A percentile compares a stretch with the other conserved stretches of the same genome.
These are phyloP conservation scores for Cichlasoma orientale DNA, from an alignment of 2,797 vertebrate species.

Conservation along the genomic window DNA sequence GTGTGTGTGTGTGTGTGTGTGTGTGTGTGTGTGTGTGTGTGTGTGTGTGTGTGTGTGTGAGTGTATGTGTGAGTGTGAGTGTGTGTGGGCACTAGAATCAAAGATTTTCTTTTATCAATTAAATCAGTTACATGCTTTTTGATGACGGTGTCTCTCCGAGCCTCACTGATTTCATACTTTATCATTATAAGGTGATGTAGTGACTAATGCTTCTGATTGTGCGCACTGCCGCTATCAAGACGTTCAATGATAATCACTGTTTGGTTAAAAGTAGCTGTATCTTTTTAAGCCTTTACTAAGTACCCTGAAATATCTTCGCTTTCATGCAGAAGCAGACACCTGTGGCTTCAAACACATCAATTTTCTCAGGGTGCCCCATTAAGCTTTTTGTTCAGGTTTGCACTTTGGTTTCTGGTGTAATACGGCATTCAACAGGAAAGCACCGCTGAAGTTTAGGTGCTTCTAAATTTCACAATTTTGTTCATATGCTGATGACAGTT, in stretches of 20 bases:
- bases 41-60: neutral
- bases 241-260: neutral
- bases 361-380: neutral
- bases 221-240: neutral
- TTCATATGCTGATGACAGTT: neutral
- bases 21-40: neutral
- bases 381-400: neutral
- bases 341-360: conserved; percentile 4
- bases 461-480: neutral
- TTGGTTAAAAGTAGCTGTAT: neutral
- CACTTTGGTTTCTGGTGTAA: neutral
- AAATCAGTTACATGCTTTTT: conserved; percentile 11
- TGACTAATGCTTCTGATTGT: neutral
- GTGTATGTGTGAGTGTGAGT: neutral
- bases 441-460: neutral
- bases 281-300: neutral
- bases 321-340: conserved; percentile 6
- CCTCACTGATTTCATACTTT: neutral
- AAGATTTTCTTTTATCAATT: conserved; percentile 35
- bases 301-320: neutral
- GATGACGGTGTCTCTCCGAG: neutral
- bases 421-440: neutral
- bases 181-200: neutral
- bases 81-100: conserved; percentile 15
- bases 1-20: conserved; percentile 5